A percentile compares a stretch with the other conserved stretches of the same genome.
phyloP scores from a whole-genome alignment of 2,888 invertebrate genomes.

The Thera obeliscata region DNA sequence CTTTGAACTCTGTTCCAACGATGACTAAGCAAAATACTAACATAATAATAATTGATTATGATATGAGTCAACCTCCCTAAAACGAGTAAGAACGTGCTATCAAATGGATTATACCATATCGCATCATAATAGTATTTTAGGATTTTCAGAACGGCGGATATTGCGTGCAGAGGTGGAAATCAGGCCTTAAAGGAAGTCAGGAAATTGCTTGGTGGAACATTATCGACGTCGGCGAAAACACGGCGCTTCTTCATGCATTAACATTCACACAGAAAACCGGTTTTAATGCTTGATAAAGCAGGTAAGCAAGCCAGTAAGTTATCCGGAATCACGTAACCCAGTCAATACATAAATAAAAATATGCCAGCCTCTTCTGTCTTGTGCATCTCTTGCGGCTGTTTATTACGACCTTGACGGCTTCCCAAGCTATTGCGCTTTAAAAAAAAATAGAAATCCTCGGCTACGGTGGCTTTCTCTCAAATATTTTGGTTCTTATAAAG shows the following conservation, averaged over 20 bases:
- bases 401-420: too few relatives aligned
- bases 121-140: conserved; percentile 29
- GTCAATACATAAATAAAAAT: too few relatives aligned
- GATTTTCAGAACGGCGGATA: conserved; percentile 42
- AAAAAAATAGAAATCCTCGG: too few relatives aligned
- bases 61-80: conserved; percentile 13
- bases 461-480: too few relatives aligned
- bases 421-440: too few relatives aligned
- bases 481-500: too few relatives aligned
- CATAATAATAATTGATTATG: conserved; percentile 12
- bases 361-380: too few relatives aligned
- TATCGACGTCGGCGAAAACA: conserved; percentile 31
- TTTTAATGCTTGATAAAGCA: background rate
- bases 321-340: too few relatives aligned
- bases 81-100: conserved; percentile 17
- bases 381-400: too few relatives aligned
- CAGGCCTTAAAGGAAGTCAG: conserved; percentile 42
- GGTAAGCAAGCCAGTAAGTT: too few relatives aligned
- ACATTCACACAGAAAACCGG: conserved; percentile 3
- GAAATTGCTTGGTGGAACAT: conserved; percentile 44
- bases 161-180: conserved; percentile 43
- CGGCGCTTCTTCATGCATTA: conserved; percentile 23
- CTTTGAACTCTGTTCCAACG: background rate
- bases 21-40: background rate
- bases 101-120: conserved; percentile 28